phyloP scores from a whole-genome alignment of 2,888 invertebrate species.

The Pherbina coryleti region DNA sequence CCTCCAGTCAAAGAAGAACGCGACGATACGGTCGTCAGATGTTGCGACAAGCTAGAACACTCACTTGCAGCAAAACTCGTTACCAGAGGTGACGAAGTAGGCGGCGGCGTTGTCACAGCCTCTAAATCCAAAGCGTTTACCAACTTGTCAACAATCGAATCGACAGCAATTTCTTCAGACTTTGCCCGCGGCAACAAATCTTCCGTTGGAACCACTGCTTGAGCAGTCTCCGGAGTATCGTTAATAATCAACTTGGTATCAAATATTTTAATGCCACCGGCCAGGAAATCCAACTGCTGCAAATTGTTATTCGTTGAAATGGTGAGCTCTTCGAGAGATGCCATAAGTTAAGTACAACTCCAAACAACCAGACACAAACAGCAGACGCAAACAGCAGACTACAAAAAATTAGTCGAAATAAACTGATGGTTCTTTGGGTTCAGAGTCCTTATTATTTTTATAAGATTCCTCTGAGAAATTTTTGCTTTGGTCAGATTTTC shows the following conservation, averaged over 20 bases:
- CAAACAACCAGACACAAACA: slow-evolving; percentile 6
- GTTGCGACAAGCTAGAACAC: slow-evolving; percentile 46
- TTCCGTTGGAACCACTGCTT: slow-evolving; percentile 49
- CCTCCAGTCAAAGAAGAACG: slow-evolving; percentile 47
- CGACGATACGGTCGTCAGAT: slow-evolving; percentile 50
- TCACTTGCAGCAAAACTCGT: neutral
- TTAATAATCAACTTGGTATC: slow-evolving; percentile 22
- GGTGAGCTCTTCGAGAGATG: slow-evolving; percentile 53
- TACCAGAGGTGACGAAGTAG: slow-evolving; percentile 37
- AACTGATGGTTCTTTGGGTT: neutral
- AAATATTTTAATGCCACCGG: slow-evolving; percentile 6
- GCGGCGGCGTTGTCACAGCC: slow-evolving; percentile 31
- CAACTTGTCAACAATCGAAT: slow-evolving; percentile 49
- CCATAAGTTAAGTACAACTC: slow-evolving; percentile 53
- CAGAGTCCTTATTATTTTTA: too few species aligned
- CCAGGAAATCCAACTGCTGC: slow-evolving; percentile 42
- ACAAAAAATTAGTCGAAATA: neutral
- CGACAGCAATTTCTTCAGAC: slow-evolving; percentile 45
- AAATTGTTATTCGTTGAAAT: slow-evolving; percentile 28
- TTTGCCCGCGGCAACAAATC: neutral
- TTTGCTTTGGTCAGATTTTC: neutral
- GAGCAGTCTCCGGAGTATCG: slow-evolving; percentile 49
- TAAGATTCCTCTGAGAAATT: neutral
- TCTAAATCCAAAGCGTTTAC: slow-evolving; percentile 48
- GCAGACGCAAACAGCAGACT: neutral